Conservation (phyloP, 2,888 invertebrate genomes). For the Athripsodes cinereus region DNA sequence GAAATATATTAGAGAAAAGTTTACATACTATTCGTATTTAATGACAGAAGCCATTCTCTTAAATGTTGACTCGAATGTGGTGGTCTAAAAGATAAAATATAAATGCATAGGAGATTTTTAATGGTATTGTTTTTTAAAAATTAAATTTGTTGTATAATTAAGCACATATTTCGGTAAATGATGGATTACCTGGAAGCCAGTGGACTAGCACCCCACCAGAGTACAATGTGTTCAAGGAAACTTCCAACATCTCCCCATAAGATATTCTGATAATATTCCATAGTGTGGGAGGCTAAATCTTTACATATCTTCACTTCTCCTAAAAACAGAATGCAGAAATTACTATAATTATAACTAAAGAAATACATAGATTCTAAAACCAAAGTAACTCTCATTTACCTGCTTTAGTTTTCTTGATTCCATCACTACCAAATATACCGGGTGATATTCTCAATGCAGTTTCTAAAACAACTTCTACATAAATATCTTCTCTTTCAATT, state of each 20-base stretch:
- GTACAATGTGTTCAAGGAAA: conserved; percentile 70
- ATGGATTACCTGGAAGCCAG: conserved; percentile 54
- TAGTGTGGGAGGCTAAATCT: conserved; percentile 56
- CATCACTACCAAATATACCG: conserved; percentile 54
- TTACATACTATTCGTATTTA: conserved; percentile 49
- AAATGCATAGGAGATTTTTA: no score
- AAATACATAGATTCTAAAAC: no score
- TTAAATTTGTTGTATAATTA: no score
- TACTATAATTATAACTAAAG: no score
- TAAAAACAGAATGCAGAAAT: conserved; percentile 33
- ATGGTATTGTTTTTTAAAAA: no score
- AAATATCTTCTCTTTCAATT: conserved; percentile 61
- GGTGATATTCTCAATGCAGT: conserved; percentile 55
- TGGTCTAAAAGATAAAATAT: conserved; percentile 37
- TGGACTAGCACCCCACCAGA: conserved; percentile 79
- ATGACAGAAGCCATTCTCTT: conserved; percentile 58
- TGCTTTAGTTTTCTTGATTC: conserved; percentile 53
- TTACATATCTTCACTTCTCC: conserved; percentile 55
- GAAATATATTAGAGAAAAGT: conserved; percentile 5
- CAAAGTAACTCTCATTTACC: conserved; percentile 31
- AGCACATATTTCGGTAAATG: no score
- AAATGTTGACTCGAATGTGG: conserved; percentile 59
- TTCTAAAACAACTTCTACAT: conserved; percentile 56
- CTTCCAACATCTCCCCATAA: conserved; percentile 79
- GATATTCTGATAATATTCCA: conserved; percentile 66